Conservation (phyloP, 2,797 vertebrate species). For the Chrosomus eos region DNA sequence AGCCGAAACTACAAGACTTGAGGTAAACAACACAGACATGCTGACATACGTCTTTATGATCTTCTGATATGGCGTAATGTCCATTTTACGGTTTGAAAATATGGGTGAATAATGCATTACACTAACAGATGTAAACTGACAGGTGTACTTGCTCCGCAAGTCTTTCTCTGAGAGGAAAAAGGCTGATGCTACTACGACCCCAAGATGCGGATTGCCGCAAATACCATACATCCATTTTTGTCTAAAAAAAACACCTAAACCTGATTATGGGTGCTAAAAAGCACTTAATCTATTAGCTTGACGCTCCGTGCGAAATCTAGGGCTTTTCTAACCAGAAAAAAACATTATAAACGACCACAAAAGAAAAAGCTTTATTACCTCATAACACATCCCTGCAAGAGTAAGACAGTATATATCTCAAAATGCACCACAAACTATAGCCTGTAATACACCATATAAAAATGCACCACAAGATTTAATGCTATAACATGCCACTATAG, state of each 20-base stretch:
- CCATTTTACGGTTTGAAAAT: neutral
- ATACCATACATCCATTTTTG: constrained; percentile 40
- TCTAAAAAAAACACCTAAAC: constrained; percentile 34
- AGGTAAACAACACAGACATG: neutral
- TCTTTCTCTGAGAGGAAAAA: constrained; percentile 23
- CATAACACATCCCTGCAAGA: neutral
- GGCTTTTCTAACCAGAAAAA: neutral
- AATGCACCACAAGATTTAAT: neutral
- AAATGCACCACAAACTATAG: neutral
- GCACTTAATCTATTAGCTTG: neutral
- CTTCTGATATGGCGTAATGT: neutral
- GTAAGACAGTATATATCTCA: neutral
- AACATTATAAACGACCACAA: neutral
- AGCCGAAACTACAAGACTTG: neutral
- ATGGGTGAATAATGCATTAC: neutral
- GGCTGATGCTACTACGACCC: constrained; percentile 64
- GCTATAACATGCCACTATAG: neutral
- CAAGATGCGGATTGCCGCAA: constrained; percentile 62
- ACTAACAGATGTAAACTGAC: constrained; percentile 7
- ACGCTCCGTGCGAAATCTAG: neutral
- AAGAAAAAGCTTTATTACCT: neutral
- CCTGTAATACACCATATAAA: neutral
- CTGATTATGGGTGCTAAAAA: neutral
- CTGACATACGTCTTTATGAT: neutral
- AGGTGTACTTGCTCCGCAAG: constrained; percentile 21